These are phyloP conservation scores for Lycocerus yunnanus DNA, from an alignment of 2,888 invertebrate genomes.

Conservation along the genomic window DNA sequence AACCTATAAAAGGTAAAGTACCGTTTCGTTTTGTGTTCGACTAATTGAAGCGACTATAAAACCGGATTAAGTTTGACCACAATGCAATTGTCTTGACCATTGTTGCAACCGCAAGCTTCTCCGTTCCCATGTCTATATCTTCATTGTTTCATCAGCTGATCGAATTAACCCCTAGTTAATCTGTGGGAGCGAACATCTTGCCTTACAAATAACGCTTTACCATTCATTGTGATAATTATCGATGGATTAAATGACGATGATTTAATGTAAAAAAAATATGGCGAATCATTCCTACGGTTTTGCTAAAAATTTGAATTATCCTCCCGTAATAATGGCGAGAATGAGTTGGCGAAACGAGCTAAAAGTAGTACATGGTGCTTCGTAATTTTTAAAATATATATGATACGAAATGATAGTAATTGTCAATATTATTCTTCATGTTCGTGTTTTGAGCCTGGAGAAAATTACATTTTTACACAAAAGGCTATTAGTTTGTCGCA, in stretches of 20 bases:
- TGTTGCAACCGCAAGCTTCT: conserved; percentile 34
- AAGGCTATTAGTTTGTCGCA: conserved; percentile 37
- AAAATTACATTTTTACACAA: conserved; percentile 40
- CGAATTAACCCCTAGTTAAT: conserved; percentile 25
- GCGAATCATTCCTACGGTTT: background rate
- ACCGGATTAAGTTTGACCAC: conserved; percentile 39
- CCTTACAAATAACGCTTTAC: background rate
- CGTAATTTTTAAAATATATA: background rate
- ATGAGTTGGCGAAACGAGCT: background rate
- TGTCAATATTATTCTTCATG: conserved; percentile 25
- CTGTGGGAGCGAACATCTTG: conserved; percentile 25
- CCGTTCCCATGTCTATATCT: conserved; percentile 37
- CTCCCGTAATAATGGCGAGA: background rate
- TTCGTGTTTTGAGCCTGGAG: conserved; percentile 40
- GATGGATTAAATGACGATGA: background rate
- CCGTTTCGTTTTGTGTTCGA: conserved; percentile 28
- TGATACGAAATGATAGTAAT: conserved; percentile 31
- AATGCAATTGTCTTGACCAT: conserved; percentile 37
- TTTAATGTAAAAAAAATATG: background rate
- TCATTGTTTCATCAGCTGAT: conserved; percentile 37
- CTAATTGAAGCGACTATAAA: conserved; percentile 36
- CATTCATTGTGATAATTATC: background rate
- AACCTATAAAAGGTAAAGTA: conserved; percentile 30
- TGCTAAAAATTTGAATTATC: background rate
- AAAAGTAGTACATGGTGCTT: background rate